Evolutionary conservation across 2,888 invertebrate genomes (phyloP), one percentile per base, ranked within the genome.

Genomic region (Phaedon cochleariae): DNA sequence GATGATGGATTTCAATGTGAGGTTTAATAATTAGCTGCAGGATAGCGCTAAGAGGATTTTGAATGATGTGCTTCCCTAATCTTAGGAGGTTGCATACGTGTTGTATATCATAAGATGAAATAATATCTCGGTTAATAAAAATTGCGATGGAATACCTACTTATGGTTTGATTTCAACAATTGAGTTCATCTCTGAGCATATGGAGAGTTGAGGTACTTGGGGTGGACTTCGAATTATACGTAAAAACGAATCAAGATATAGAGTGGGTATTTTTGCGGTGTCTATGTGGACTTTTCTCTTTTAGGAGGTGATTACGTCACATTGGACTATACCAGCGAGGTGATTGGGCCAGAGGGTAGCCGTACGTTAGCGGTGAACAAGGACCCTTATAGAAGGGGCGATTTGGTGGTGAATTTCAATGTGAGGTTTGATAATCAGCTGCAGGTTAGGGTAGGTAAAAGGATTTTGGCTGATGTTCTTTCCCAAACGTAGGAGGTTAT

Each of bases 181-280:
- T n/a, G n/a, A n/a, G n/a, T n/a, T n/a, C n/a, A n/a, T n/a, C n/a
- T n/a, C n/a, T n/a, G n/a, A n/a, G n/a, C n/a, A n/a, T n/a, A n/a
- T n/a, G n/a, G n/a, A n/a, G n/a, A n/a, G n/a, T n/a, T n/a, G n/a
- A n/a, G n/a, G n/a, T n/a, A n/a, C n/a, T n/a, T n/a, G n/a, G n/a
- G n/a, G n/a, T n/a, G n/a, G n/a, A n/a, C n/a, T n/a, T n/a, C n/a
- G n/a, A n/a, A n/a, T n/a, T n/a, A n/a, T n/a, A n/a, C n/a, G n/a
- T n/a, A n/a, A n/a, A n/a, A n/a, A n/a, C n/a, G n/a, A n/a, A n/a
- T n/a, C n/a, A n/a, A n/a, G n/a, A n/a, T n/a, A n/a, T n/a, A n/a
- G n/a, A n/a, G n/a, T n/a, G n/a, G n/a, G n/a, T n/a, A n/a, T n/a
- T 85, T 98, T 0, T 95, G 96, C 82, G 97, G 97, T 59, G 89